Base-by-base conservation (phyloP, 2,888 invertebrate species). In the Cheilosia grossa region DNA sequence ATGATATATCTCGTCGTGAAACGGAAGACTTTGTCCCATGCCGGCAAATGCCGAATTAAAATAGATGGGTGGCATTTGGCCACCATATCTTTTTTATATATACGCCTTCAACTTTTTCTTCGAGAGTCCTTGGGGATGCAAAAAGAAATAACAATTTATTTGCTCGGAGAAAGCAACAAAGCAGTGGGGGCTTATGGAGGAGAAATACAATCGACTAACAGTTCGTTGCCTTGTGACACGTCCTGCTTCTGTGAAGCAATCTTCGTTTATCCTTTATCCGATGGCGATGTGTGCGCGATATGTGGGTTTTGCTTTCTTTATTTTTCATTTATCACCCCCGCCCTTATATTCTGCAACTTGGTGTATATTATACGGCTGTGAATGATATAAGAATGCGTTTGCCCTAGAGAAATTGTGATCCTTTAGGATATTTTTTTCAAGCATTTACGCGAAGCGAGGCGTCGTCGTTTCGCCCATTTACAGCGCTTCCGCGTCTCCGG, bases 211-310 rank as follows among this genome's bases (percentile, higher is more conserved):
- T 77, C 67, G 17, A 19, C 47, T 17, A 19, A 30, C 69, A 83
- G 83, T 83, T 83, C 83, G 79, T 83, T 83, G 83, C 69, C 83
- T 83, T 70, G 58, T 72, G 59, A 69, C 78, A 77, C 77, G 78
- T 73, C 66, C 59, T 44, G 37, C 10, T 59, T 56, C 51, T 53
- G 21, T 49, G n/a, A 63, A 56, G 37, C 33, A 49, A 72, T 73
- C 40, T 75, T 66, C 30, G 37, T 37, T 66, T 47, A 30, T 54
- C 53, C 77, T 69, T 69, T 67, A 73, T 73, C 53, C 42, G 42
- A 49, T 56, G 37, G 33, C 54, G 27, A 61, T 56, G 33, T 59
- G 64, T 17, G 10, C 40, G 54, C 24, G 58, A 54, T 64, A 30
- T 24, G 10, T 24, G 15, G 56, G 67, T 21, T 51, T 66, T 37